Base-by-base conservation (phyloP, 2,888 invertebrate species). In the Microctonus hyperodae region DNA sequence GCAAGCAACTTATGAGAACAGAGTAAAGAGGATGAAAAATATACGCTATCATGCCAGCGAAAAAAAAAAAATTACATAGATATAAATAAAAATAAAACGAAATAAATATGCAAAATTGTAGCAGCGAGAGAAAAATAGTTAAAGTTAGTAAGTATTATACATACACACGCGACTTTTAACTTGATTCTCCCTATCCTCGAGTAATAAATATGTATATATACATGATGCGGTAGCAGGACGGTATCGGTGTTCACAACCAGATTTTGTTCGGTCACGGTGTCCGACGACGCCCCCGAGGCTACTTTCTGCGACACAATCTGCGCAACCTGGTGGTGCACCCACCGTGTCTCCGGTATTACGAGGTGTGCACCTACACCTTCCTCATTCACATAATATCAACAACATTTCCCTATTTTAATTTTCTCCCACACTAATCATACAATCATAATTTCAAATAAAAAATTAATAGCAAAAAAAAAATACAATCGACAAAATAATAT, bases 201-300 rank as follows among this genome's bases (percentile, higher is more conserved):
- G 31, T 37, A 63, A 25, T n/a, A 63, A 25, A 28, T 55, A 28
- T 40, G 16, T 11, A 33, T 5, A 51, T 35, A 23, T 51, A 23
- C 35, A 37, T 25, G 16, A 37, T 16, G 53, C 16, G 25, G 53
- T 62, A 62, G 62, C 62, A 20, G 2, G 62, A 65, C 16, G 77
- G 78, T 78, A 78, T 78, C 76, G 76, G 78, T 75, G 77, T 79
- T 79, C 76, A 73, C 73, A 71, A 76, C 73, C 74, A 80, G 78
- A 81, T 80, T 79, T 76, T 75, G 76, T 78, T 79, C 79, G 74
- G 83, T 82, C 82, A 81, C 83, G 81, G 79, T 81, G 69, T 71
- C 74, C 78, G 79, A 75, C 78, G 78, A 74, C 73, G 76, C 71
- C 77, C 74, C 75, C 76, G 74, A 74, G 73, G 51, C 67, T 55